Conservation (phyloP, 2,113 vertebrate genomes). For the Perca flavescens region DNA sequence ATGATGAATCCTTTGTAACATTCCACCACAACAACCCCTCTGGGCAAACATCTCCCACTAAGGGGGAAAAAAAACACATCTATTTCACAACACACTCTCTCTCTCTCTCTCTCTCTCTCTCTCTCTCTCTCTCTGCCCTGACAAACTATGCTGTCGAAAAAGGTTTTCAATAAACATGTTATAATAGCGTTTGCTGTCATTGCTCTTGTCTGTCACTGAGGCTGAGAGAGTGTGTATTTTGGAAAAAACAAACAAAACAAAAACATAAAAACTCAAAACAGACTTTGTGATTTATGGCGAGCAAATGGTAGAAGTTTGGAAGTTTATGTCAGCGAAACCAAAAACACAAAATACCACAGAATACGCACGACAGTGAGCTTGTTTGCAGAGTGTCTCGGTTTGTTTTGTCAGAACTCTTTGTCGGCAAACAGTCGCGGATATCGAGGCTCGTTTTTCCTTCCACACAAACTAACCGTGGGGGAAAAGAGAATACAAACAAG, state of each 20-base stretch:
- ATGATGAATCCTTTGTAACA: conserved; percentile 78
- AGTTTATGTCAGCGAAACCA: conserved; percentile 24
- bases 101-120: conserved; percentile 40
- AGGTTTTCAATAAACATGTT: conserved; percentile 86
- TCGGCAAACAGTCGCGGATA: not conserved
- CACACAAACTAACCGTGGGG: not conserved
- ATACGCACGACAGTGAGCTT: conserved; percentile 9
- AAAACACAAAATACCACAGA: conserved; percentile 35
- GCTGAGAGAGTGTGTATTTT: not conserved
- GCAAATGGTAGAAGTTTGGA: conserved; percentile 16
- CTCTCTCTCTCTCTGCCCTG: conserved; percentile 75
- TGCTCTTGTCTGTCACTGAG: conserved; percentile 45
- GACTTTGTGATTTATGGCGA: conserved; percentile 23
- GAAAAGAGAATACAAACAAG: conserved; percentile 13
- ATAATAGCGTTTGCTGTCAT: conserved; percentile 73
- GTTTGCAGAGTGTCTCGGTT: conserved; percentile 29
- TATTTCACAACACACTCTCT: conserved; percentile 42
- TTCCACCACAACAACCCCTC: conserved; percentile 72
- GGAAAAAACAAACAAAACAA: conserved; percentile 29
- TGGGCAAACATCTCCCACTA: conserved; percentile 44
- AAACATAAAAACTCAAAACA: conserved; percentile 4
- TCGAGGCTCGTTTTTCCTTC: not conserved
- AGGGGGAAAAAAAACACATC: conserved; percentile 21
- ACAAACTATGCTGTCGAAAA: conserved; percentile 81
- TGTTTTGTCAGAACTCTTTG: conserved; percentile 40